phyloP scores from a whole-genome alignment of 2,888 invertebrate species.

The Diaprepes abbreviatus region DNA sequence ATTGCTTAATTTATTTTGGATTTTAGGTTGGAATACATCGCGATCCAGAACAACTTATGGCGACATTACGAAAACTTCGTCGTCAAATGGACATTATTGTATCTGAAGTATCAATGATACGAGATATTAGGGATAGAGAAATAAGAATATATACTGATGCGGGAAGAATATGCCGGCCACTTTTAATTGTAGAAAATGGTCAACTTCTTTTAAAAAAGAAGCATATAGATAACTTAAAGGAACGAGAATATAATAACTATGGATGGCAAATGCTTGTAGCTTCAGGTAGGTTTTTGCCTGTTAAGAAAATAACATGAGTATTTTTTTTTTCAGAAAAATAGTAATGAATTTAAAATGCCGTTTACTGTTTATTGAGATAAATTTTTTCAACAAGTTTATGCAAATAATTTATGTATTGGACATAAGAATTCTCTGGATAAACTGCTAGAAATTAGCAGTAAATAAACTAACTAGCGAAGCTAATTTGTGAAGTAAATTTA shows the following conservation, averaged over 20 bases:
- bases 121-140: slow-evolving; percentile 98
- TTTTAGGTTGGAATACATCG: slow-evolving; percentile 86
- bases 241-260: slow-evolving; percentile 96
- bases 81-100: slow-evolving; percentile 99
- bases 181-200: slow-evolving; percentile 97
- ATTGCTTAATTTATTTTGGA: too few relatives aligned
- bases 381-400: too few relatives aligned
- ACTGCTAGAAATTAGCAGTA: too few relatives aligned
- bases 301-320: too few relatives aligned
- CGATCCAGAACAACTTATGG: slow-evolving; percentile 99
- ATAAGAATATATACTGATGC: slow-evolving; percentile 99
- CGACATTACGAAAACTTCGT: slow-evolving; percentile 93
- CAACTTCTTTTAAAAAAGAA: slow-evolving; percentile 91
- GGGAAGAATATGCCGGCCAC: slow-evolving; percentile 97
- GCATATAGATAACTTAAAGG: slow-evolving; percentile 97
- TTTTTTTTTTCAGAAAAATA: too few relatives aligned
- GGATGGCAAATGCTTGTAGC: slow-evolving; percentile 84
- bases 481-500: too few relatives aligned
- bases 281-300: slow-evolving; percentile 67
- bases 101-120: slow-evolving; percentile 99
- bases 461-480: too few relatives aligned
- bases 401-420: too few relatives aligned
- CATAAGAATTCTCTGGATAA: too few relatives aligned
- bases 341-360: too few relatives aligned
- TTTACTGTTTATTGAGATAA: too few relatives aligned